A percentile compares a stretch with the other conserved stretches of the same genome.
Evolutionary conservation across 2,888 invertebrate genomes (phyloP).

Genomic region (Himalopsyche kuldschensis): DNA sequence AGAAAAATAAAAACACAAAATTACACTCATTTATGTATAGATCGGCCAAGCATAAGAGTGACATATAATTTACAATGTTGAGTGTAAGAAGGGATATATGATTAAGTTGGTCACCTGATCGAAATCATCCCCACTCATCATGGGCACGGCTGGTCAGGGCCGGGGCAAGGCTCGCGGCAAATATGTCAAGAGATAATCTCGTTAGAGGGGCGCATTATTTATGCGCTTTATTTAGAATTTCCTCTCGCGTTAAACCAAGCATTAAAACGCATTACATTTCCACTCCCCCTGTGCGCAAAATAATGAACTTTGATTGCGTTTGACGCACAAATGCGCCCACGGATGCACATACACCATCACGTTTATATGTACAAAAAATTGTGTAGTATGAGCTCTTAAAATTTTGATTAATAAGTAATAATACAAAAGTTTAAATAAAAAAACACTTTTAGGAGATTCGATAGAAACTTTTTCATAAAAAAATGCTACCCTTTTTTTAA

Average conservation of each 20-base stretch:
- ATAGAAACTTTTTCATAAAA: too few species aligned
- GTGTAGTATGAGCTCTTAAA: too few species aligned
- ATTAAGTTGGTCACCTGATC: background rate
- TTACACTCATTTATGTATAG: too few species aligned
- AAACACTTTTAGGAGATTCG: too few species aligned
- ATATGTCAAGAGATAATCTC: conserved; percentile 28
- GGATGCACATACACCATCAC: background rate
- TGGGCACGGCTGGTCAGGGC: background rate
- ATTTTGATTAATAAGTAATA: too few species aligned
- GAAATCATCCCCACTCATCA: background rate
- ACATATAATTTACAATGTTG: too few species aligned
- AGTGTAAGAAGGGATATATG: too few species aligned
- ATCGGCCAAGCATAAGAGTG: too few species aligned
- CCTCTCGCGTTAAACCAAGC: conserved; percentile 37
- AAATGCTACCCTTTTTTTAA: too few species aligned
- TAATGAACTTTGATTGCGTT: conserved; percentile 40
- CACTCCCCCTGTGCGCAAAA: conserved; percentile 22
- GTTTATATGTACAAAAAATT: background rate
- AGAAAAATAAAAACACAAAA: too few species aligned
- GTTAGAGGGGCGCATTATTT: conserved; percentile 34
- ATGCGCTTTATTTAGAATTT: conserved; percentile 36
- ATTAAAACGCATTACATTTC: conserved; percentile 35
- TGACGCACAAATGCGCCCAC: conserved; percentile 25
- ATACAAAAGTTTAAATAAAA: too few species aligned
- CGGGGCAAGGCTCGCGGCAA: background rate